Conservation (phyloP, 2,797 vertebrate species). For the Cirrhinus molitorella region DNA sequence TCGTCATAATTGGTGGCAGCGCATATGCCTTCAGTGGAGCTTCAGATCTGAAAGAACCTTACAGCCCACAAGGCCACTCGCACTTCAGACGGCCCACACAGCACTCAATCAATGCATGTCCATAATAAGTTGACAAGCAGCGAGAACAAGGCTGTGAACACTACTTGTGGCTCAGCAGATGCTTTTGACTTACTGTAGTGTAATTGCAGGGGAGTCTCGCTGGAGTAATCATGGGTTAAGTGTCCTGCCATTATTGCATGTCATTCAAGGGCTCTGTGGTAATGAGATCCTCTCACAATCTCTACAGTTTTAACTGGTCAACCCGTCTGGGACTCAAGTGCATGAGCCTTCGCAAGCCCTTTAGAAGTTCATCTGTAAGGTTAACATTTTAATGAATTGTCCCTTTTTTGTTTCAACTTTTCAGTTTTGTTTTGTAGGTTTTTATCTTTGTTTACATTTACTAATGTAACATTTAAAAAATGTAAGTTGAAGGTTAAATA, state of each 20-base stretch:
- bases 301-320: background rate
- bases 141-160: background rate
- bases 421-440: background rate
- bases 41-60: background rate
- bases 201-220: constrained; percentile 1
- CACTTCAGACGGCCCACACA: constrained; percentile 18
- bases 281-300: constrained; percentile 29
- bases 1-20: constrained; percentile 1
- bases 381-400: background rate
- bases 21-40: background rate
- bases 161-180: constrained; percentile 23
- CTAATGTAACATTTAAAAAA: too few relatives aligned
- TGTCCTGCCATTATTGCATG: background rate
- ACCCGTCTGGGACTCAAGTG: background rate
- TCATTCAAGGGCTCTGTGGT: constrained; percentile 13
- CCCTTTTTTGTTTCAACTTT: background rate
- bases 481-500: too few relatives aligned
- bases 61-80: background rate
- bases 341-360: background rate
- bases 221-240: background rate
- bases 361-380: background rate
- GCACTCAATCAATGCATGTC: background rate
- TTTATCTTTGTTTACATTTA: background rate
- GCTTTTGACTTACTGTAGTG: constrained; percentile 12
- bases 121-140: background rate